Conservation (phyloP, 2,888 invertebrate genomes). For the Agrypnus murinus region DNA sequence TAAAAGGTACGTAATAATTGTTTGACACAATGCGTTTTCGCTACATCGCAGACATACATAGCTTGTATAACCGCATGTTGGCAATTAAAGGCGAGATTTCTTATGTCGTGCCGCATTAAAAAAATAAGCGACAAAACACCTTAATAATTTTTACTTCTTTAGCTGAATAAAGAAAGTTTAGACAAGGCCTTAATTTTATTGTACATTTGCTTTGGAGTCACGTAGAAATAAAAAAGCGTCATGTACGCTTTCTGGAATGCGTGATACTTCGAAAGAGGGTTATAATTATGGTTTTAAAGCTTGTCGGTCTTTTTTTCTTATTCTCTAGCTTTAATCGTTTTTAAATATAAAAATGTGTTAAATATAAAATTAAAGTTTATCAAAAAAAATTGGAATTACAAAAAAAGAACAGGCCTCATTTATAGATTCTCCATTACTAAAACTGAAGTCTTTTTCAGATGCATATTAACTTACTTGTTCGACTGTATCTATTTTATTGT, state of each 20-base stretch:
- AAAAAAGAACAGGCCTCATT: no score
- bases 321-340: slow-evolving; percentile 7
- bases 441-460: no score
- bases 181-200: slow-evolving; percentile 30
- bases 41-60: slow-evolving; percentile 7
- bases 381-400: no score
- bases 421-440: no score
- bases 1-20: slow-evolving; percentile 37
- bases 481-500: no score
- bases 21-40: slow-evolving; percentile 26
- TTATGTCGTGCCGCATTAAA: slow-evolving; percentile 5
- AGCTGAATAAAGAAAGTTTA: slow-evolving; percentile 15
- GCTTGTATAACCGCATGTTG: no score
- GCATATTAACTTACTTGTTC: no score
- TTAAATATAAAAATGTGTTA: neutral
- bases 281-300: slow-evolving; percentile 12
- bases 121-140: slow-evolving; percentile 7
- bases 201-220: slow-evolving; percentile 25
- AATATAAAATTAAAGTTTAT: neutral
- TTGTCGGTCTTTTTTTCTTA: no score
- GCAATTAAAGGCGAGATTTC: slow-evolving; percentile 12
- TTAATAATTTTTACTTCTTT: slow-evolving; percentile 11
- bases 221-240: slow-evolving; percentile 14
- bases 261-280: slow-evolving; percentile 22
- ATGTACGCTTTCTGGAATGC: slow-evolving; percentile 21